These are phyloP conservation scores for Meganola albula DNA, from an alignment of 2,888 invertebrate genomes.

Conservation along the genomic window DNA sequence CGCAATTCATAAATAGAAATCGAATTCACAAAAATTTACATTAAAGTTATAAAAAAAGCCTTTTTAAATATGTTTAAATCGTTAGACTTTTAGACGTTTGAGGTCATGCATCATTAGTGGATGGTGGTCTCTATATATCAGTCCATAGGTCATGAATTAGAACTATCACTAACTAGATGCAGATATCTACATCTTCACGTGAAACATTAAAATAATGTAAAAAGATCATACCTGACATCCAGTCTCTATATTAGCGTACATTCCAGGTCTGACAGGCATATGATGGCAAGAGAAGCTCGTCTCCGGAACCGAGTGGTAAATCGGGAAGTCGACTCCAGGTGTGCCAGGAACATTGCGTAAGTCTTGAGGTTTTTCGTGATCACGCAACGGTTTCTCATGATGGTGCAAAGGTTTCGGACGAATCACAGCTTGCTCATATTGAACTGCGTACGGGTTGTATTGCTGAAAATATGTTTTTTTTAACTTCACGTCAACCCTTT, in stretches of 20 bases:
- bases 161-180: too few relatives aligned
- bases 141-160: too few relatives aligned
- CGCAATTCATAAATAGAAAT: too few relatives aligned
- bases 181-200: too few relatives aligned
- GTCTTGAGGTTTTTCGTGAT: slow-evolving; percentile 84
- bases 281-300: slow-evolving; percentile 88
- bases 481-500: not conserved
- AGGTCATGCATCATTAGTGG: too few relatives aligned
- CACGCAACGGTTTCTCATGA: slow-evolving; percentile 78
- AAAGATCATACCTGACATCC: slow-evolving; percentile 85
- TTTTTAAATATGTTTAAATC: too few relatives aligned
- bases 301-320: slow-evolving; percentile 86
- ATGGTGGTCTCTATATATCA: too few relatives aligned
- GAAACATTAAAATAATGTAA: too few relatives aligned
- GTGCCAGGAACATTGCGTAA: slow-evolving; percentile 88
- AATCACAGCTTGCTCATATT: slow-evolving; percentile 51
- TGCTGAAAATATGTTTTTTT: slow-evolving; percentile 35
- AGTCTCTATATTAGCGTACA: slow-evolving; percentile 94
- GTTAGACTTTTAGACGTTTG: too few relatives aligned
- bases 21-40: too few relatives aligned
- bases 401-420: slow-evolving; percentile 64
- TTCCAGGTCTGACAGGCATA: slow-evolving; percentile 89
- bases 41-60: too few relatives aligned
- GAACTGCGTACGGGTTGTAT: slow-evolving; percentile 53
- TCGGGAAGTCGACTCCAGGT: slow-evolving; percentile 89